A percentile compares a stretch with the other conserved stretches of the same genome.
Conservation (phyloP, 2,797 vertebrate species). For the Hirundo rustica region DNA sequence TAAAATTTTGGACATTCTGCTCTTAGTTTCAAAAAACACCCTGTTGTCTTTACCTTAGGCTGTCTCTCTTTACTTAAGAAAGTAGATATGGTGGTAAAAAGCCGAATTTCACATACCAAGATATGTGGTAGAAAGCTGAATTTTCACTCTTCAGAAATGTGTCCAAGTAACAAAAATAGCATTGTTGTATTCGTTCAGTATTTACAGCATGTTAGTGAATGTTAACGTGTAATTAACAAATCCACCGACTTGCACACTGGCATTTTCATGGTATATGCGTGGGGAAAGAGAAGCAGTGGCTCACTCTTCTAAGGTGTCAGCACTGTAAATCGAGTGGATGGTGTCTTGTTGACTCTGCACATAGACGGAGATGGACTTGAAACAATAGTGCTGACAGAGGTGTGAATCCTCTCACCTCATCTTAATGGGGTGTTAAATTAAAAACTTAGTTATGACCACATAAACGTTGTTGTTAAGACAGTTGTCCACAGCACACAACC, state of each 20-base stretch:
- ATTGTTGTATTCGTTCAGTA: background rate
- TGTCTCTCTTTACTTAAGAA: background rate
- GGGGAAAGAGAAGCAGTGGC: background rate
- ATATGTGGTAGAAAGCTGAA: background rate
- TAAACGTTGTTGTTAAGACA: conserved; percentile 42
- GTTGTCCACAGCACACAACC: conserved; percentile 26
- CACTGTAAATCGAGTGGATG: background rate
- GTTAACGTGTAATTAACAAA: background rate
- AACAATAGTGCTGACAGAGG: conserved; percentile 22
- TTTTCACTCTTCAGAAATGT: background rate
- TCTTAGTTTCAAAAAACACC: background rate
- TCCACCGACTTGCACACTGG: background rate
- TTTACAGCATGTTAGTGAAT: background rate
- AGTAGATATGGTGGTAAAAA: too few species aligned
- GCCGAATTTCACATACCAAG: too few species aligned
- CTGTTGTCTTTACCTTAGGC: background rate
- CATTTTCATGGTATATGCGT: background rate
- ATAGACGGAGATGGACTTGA: conserved; percentile 24
- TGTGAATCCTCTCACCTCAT: conserved; percentile 20
- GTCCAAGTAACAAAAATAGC: background rate
- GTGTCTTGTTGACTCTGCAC: conserved; percentile 14
- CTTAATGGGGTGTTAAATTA: conserved; percentile 65
- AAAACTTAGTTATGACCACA: conserved; percentile 50
- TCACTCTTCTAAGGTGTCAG: background rate
- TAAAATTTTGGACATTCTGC: background rate